Conservation (phyloP, 2,113 vertebrate genomes). For the Monopterus albus region DNA sequence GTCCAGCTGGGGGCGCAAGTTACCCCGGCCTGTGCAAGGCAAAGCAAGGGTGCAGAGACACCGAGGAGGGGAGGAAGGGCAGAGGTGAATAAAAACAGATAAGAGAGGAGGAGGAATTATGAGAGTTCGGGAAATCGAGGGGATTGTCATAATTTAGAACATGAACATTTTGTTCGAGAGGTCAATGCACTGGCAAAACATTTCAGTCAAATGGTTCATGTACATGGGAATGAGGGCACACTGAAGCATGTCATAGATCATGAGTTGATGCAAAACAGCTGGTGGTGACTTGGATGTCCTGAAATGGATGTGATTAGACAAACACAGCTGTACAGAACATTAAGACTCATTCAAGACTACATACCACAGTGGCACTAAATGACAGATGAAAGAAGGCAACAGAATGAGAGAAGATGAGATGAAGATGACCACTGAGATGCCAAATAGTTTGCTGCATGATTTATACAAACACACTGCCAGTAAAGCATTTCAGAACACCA, state of each 20-base stretch:
- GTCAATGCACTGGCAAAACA: slow-evolving; percentile 49
- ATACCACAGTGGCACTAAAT: slow-evolving; percentile 13
- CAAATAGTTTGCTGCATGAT: slow-evolving; percentile 4
- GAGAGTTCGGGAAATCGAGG: slow-evolving; percentile 23
- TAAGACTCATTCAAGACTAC: neutral
- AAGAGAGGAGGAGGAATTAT: slow-evolving; percentile 16
- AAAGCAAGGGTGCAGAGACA: neutral
- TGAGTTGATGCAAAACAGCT: slow-evolving; percentile 10
- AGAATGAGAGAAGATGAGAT: slow-evolving; percentile 14
- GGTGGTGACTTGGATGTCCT: slow-evolving; percentile 28
- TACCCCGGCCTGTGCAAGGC: slow-evolving; percentile 88
- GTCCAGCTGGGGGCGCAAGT: slow-evolving; percentile 97
- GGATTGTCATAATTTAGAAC: slow-evolving; percentile 62
- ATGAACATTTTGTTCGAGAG: slow-evolving; percentile 14
- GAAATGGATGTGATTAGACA: slow-evolving; percentile 30
- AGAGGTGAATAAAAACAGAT: slow-evolving; percentile 1
- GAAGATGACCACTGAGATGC: slow-evolving; percentile 15
- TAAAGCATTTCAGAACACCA: neutral
- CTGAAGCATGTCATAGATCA: slow-evolving; percentile 14
- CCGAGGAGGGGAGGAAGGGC: slow-evolving; percentile 8
- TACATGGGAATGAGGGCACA: slow-evolving; percentile 35
- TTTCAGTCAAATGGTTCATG: slow-evolving; percentile 43
- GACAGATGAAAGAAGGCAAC: slow-evolving; percentile 3
- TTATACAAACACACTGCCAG: slow-evolving; percentile 1
- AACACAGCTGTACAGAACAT: slow-evolving; percentile 5